Base-by-base conservation (phyloP, 2,888 invertebrate genomes). In the Apamea monoglypha region DNA sequence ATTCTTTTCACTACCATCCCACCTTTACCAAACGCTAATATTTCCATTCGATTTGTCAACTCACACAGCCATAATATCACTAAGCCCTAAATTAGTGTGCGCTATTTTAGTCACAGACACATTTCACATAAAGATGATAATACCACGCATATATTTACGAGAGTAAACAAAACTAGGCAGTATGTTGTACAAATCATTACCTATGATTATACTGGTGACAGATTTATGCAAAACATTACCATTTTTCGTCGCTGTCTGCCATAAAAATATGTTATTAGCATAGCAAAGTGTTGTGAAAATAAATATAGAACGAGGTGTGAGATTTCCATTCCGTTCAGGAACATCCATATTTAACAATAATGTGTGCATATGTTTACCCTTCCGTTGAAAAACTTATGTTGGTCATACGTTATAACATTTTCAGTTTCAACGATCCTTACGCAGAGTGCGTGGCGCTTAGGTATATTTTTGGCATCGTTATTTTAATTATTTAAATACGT, bases 211-310 rank as follows among this genome's bases (percentile, higher is more conserved):
- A 76, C 21, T 63, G 71, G 78, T 82, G 84, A 89, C 82, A 84
- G 79, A 82, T 84, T 83, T 87, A 88, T 86, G 78, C 70, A 78
- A 88, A 85, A 78, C 84, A 86, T 90, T 87, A 82, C 77, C 84
- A 87, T 90, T 85, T 87, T 90, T 89, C 85, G 80, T 75, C 71
- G 80, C 78, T 77, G 77, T 70, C 69, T 63, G 85, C 83, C 85
- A 87, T 90, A 90, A 91, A 90, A 91, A 87, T 89, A 83, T 82
- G 82, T 82, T 91, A 90, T 90, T 90, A 91, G 83, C 85, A 86
- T 87, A 83, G 78, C 78, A 79, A 85, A 80, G 81, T 88, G 77
- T 83, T 85, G 81, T 80, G 74, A 79, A 79, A 84, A 90, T 91
- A 90, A 87, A 89, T 90, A 87, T 86, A 84, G 85, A 81, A 83